Evolutionary conservation across 2,113 vertebrate genomes (phyloP).

Genomic region (Anarrhichthys ocellatus): DNA sequence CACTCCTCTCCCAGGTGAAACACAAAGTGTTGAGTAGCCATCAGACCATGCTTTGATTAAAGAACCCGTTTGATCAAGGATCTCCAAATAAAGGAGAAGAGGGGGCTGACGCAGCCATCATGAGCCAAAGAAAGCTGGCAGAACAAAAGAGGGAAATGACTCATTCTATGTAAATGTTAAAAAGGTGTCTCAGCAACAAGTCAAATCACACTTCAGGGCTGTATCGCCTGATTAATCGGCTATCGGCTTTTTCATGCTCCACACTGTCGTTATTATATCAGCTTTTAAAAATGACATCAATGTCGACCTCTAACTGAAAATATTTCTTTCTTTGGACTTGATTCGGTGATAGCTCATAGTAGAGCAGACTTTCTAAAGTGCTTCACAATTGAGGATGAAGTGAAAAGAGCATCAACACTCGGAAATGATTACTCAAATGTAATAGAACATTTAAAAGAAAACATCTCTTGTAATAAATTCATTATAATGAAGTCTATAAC

Average conservation of each 20-base stretch:
- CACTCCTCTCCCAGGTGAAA: conserved; percentile 8
- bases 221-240: background rate
- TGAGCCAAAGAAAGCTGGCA: conserved; percentile 2
- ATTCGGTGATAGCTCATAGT: too few species aligned
- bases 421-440: too few species aligned
- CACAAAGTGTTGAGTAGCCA: background rate
- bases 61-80: conserved; percentile 46
- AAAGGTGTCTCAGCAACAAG: background rate
- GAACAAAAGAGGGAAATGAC: background rate
- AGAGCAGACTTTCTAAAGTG: too few species aligned
- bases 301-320: too few species aligned
- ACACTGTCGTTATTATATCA: background rate
- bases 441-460: background rate
- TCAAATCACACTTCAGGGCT: background rate
- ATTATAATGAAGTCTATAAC: background rate
- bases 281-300: too few species aligned
- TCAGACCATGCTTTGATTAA: conserved; percentile 28
- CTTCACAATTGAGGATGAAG: too few species aligned
- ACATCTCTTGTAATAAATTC: background rate
- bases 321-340: background rate
- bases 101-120: background rate
- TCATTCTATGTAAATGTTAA: background rate
- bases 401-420: too few species aligned
- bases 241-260: background rate
- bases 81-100: conserved; percentile 12